Evolutionary conservation across 2,888 invertebrate genomes (phyloP), one percentile per base, ranked within the genome.

Genomic region (Antheraea yamamai): DNA sequence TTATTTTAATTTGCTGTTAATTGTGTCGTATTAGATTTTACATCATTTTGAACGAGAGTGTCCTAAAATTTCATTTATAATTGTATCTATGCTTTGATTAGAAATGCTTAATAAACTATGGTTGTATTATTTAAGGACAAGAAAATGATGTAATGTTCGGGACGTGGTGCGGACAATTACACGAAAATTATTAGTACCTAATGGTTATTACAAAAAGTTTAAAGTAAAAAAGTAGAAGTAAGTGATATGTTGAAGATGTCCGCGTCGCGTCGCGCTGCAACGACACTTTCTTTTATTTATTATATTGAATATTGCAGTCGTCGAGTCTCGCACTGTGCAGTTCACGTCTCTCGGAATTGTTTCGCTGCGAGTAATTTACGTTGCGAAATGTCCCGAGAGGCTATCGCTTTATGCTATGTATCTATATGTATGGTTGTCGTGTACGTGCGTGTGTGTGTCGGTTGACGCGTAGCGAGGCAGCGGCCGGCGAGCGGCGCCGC

Each of bases 381-480:
- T 55, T 7, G 55, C 20, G 20, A 20, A n/a, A 1, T 55, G 20
- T 20, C n/a, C 20, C 4, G 26, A 30, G 64, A 14, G 6, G 64
- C 64, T 14, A 26, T 12, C 16, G 30, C 12, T 30, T 26, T 66
- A 73, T 68, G 73, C 23, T 23, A 61, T 58, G 61, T 74, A 73
- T n/a, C n/a, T 72, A 68, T 74, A 20, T 52, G 76, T 73, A 71
- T 70, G 64, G 55, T 73, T 72, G 77, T 73, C 77, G 76, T 74
- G 78, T 80, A 81, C 79, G 81, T 81, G 92, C 95, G 88, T 96
- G 88, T 96, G 58, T 7, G 92, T 95, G 88, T 93, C 95, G 88
- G 94, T 95, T n/a, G n/a, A n/a, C n/a, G 96, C 96, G 87, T 97
- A 97, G 85, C 97, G 97, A 96, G 96, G 91, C 95, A 96, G 91